These are phyloP conservation scores for Parotocinclus haroldoi DNA, from an alignment of 2,797 vertebrate species.

Conservation along the genomic window DNA sequence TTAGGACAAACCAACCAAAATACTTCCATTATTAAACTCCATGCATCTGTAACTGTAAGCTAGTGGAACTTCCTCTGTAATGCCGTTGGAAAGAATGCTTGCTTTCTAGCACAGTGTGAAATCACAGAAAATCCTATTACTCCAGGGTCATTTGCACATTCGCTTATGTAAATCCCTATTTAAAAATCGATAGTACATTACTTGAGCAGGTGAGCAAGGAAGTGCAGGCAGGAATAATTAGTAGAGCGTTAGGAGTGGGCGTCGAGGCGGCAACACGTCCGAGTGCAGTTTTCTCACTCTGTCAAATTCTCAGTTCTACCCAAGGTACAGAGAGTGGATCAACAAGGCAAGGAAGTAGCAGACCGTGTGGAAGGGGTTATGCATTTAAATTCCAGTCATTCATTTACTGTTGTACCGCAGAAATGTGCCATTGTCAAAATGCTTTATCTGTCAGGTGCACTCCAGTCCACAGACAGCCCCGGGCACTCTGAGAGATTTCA, in stretches of 20 bases:
- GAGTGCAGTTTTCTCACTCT: conserved; percentile 47
- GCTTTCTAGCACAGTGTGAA: conserved; percentile 32
- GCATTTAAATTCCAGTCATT: conserved; percentile 70
- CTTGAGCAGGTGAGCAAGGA: conserved; percentile 31
- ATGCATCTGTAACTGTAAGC: no score
- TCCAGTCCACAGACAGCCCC: conserved; percentile 53
- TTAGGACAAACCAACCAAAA: no score
- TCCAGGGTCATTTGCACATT: conserved; percentile 39
- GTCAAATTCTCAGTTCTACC: conserved; percentile 51
- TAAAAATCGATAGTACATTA: conserved; percentile 52
- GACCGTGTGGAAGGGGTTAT: conserved; percentile 44
- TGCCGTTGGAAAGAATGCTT: conserved; percentile 11
- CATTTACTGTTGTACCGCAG: conserved; percentile 64
- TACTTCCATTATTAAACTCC: no score
- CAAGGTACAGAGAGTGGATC: conserved; percentile 30
- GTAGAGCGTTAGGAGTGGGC: conserved; percentile 25
- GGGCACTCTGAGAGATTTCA: conserved; percentile 70
- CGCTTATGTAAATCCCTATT: conserved; percentile 45
- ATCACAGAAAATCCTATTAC: conserved; percentile 37
- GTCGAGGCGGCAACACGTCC: conserved; percentile 38
- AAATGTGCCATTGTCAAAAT: conserved; percentile 74
- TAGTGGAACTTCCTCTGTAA: no score
- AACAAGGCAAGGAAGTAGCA: conserved; percentile 25
- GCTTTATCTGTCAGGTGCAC: conserved; percentile 72
- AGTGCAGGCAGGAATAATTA: conserved; percentile 39